phyloP scores from a whole-genome alignment of 1,140 invertebrate species.

The Lutraria rhynchaena region DNA sequence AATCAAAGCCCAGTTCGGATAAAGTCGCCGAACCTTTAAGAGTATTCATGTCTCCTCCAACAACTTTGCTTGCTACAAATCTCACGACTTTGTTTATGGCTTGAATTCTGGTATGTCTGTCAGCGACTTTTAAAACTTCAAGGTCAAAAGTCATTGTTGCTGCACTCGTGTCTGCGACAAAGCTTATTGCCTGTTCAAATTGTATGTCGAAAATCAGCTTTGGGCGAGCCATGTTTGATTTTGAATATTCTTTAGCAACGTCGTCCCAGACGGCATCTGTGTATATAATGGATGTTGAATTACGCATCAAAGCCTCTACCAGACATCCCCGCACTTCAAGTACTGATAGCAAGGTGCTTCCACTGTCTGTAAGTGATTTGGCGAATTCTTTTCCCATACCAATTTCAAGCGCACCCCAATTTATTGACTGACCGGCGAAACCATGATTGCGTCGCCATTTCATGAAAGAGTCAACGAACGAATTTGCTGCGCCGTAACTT shows the following conservation, averaged over 20 bases:
- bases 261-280: slow-evolving; percentile 4
- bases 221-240: not conserved
- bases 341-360: not conserved
- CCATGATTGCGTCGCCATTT: slow-evolving; percentile 32
- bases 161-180: not conserved
- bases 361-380: not conserved
- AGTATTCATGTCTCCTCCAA: not conserved
- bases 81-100: not conserved
- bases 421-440: slow-evolving; percentile 42
- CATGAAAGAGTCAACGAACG: slow-evolving; percentile 47
- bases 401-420: slow-evolving; percentile 50
- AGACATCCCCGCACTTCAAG: slow-evolving; percentile 31
- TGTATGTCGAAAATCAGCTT: not conserved
- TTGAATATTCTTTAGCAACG: not conserved
- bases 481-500: slow-evolving; percentile 55
- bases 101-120: not conserved
- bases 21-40: slow-evolving; percentile 9
- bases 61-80: slow-evolving; percentile 3
- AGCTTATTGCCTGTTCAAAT: not conserved
- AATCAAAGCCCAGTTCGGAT: slow-evolving; percentile 29
- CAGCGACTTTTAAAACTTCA: not conserved
- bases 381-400: slow-evolving; percentile 15
- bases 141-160: slow-evolving; percentile 2
- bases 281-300: not conserved
- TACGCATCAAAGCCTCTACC: slow-evolving; percentile 4